Evolutionary conservation across 2,888 invertebrate species (phyloP), one percentile per base, ranked within the genome.

Genomic region (Pasiphila rectangulata): DNA sequence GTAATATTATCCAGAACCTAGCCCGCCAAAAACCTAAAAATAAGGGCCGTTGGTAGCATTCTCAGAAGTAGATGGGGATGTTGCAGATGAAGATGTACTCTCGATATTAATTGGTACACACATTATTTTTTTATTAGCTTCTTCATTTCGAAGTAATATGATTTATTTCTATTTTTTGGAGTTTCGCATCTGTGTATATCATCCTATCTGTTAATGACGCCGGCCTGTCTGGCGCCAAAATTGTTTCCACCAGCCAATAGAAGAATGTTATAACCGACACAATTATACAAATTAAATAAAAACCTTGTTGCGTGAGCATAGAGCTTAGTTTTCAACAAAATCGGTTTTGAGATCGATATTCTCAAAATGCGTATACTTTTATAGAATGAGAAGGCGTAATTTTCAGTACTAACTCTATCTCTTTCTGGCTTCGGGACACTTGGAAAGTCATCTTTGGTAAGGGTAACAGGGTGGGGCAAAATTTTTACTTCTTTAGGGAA

Each of bases 221-320:
- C 83, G 61, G 74, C 51, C 80, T 39, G 78, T 72, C 76, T 78
- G 83, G 77, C 83, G 83, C 83, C 83, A 69, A 72, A 64, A 64
- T 43, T 59, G 64, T 72, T 69, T 67, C 62, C 61, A 45, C 29
- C 10, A 20, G 9, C 52, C 66, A 69, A 67, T 72, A 47, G 42
- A 1, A 4, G 59, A 76, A 72, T 27, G 67, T 36, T 56, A 7
- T 34, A 72, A 56, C 57, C 47, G 19, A 46, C 24, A 35, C 17
- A 5, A 12, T 41, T 3, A 7, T 4, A 12, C 3, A 4, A 13
- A 19, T n/a, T 13, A 7, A 25, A 15, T 27, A 2, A 23, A n/a
- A 9, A 13, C 3, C 20, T 2, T 32, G 10, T 12, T 1, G 0
- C 1, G 10, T 39, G n/a, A 1, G 3, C 0, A 16, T 9, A 30